Conservation (phyloP, 2,113 vertebrate genomes). For the Geococcyx californianus region DNA sequence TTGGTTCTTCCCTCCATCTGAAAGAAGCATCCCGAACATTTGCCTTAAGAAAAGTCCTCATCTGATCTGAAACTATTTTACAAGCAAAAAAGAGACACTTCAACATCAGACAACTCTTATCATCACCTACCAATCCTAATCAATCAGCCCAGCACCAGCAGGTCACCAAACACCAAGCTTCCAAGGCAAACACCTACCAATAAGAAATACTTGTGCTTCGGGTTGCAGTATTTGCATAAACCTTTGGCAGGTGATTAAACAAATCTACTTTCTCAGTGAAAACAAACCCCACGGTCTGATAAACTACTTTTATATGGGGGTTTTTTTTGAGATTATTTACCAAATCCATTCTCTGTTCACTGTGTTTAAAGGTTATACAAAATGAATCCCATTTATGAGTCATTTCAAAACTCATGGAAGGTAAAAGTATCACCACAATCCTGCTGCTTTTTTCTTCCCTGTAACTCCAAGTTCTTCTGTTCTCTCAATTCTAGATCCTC, state of each 20-base stretch:
- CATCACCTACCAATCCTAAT: neutral
- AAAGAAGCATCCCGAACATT: neutral
- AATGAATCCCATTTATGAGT: slow-evolving; percentile 19
- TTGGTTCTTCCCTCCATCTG: neutral
- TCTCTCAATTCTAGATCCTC: neutral
- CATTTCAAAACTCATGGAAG: neutral
- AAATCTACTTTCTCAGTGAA: slow-evolving; percentile 34
- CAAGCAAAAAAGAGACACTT: neutral
- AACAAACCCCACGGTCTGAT: slow-evolving; percentile 41
- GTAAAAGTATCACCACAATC: neutral
- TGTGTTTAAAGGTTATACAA: slow-evolving; percentile 16
- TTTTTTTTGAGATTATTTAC: neutral
- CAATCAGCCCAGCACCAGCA: slow-evolving; percentile 29
- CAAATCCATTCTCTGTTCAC: neutral
- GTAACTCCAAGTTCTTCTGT: neutral
- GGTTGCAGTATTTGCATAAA: slow-evolving; percentile 54
- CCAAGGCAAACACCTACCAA: slow-evolving; percentile 26
- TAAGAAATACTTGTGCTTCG: slow-evolving; percentile 16
- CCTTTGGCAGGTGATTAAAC: slow-evolving; percentile 55
- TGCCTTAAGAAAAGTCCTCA: neutral
- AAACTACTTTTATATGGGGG: neutral
- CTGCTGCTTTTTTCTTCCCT: neutral
- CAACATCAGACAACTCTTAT: neutral
- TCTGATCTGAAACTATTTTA: neutral
- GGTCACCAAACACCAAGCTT: neutral